phyloP scores from a whole-genome alignment of 2,888 invertebrate species.

The Hybos culiciformis region DNA sequence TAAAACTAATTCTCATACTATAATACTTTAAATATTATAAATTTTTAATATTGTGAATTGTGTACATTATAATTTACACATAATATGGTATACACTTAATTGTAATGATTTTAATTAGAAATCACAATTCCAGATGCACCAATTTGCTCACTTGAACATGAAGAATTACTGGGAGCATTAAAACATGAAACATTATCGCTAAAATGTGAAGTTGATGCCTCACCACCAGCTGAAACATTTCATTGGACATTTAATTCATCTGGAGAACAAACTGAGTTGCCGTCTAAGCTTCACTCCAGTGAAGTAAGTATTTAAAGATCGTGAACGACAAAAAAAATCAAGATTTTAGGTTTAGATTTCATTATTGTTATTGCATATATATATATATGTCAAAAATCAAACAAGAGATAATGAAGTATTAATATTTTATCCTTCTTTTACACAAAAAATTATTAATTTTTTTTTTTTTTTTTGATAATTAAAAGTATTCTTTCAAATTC shows the following conservation, averaged over 20 bases:
- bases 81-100: background rate
- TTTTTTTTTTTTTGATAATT: background rate
- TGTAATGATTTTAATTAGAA: background rate
- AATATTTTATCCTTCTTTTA: conserved; percentile 7
- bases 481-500: conserved; percentile 6
- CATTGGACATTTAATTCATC: conserved; percentile 91
- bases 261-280: conserved; percentile 68
- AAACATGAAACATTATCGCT: conserved; percentile 78
- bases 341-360: too few relatives aligned
- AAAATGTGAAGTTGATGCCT: conserved; percentile 76
- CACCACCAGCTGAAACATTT: conserved; percentile 72
- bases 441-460: too few relatives aligned
- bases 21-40: too few relatives aligned
- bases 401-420: too few relatives aligned
- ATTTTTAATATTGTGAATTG: background rate
- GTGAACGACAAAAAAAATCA: too few relatives aligned
- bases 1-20: too few relatives aligned
- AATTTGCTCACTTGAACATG: conserved; percentile 60
- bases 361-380: too few relatives aligned
- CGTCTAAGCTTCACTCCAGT: conserved; percentile 44
- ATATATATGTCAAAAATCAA: too few relatives aligned
- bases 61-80: background rate
- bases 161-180: conserved; percentile 71
- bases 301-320: conserved; percentile 33
- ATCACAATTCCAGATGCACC: conserved; percentile 39